Percentiles rank a stretch among this genome's conserved stretches.
Conservation (phyloP, 1,140 invertebrate species). For the Agrypnia vestita region DNA sequence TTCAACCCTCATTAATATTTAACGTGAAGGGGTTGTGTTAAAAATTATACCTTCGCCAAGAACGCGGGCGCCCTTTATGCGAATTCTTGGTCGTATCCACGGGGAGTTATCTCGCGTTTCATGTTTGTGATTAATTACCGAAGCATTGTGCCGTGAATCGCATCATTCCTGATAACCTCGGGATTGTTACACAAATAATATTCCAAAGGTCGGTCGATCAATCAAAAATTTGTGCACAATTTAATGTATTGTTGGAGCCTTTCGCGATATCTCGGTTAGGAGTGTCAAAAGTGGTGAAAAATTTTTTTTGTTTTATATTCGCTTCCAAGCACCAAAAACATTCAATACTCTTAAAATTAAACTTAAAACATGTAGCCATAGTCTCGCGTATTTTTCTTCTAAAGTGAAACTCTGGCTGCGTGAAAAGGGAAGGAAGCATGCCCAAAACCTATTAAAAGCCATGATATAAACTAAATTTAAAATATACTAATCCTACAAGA, state of each 20-base stretch:
- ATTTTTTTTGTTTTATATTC: too few relatives aligned
- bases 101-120: background rate
- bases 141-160: background rate
- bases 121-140: background rate
- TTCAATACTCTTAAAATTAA: too few relatives aligned
- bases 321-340: too few relatives aligned
- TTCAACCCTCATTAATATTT: slow-evolving; percentile 33
- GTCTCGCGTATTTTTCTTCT: too few relatives aligned
- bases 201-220: background rate
- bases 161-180: background rate
- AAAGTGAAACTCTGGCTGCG: too few relatives aligned
- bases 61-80: slow-evolving; percentile 27
- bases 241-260: background rate
- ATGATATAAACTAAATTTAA: too few relatives aligned
- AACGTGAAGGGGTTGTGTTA: slow-evolving; percentile 34
- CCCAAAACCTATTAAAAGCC: too few relatives aligned
- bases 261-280: background rate
- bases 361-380: too few relatives aligned
- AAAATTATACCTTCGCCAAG: slow-evolving; percentile 45
- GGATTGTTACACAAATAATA: background rate
- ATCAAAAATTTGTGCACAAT: background rate
- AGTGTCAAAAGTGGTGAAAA: background rate
- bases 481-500: too few relatives aligned
- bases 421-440: too few relatives aligned
- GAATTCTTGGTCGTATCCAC: background rate